These are phyloP conservation scores for Anarrhichthys ocellatus DNA, from an alignment of 2,113 vertebrate species.

Conservation along the genomic window DNA sequence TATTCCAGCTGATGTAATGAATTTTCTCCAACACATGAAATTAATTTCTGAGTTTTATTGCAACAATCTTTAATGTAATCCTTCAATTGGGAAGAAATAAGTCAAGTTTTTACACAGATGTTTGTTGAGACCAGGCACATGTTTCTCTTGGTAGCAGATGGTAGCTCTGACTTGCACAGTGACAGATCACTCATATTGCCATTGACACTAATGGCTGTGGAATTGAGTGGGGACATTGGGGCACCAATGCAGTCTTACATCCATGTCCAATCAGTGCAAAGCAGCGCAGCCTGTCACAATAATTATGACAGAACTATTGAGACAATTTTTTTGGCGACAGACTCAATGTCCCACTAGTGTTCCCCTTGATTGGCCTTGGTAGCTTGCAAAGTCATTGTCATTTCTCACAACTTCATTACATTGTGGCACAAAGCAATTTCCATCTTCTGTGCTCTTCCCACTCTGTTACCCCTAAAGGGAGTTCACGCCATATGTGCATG, in stretches of 20 bases:
- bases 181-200: conserved; percentile 70
- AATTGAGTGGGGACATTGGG: conserved; percentile 76
- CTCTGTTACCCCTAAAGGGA: conserved; percentile 74
- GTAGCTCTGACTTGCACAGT: conserved; percentile 66
- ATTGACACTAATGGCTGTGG: conserved; percentile 76
- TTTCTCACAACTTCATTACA: conserved; percentile 81
- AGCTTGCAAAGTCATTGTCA: conserved; percentile 76
- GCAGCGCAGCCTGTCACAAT: conserved; percentile 75
- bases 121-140: conserved; percentile 27
- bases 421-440: conserved; percentile 80
- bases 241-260: conserved; percentile 63
- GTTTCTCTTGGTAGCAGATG: conserved; percentile 70
- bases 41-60: neutral
- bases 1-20: neutral
- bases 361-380: conserved; percentile 79
- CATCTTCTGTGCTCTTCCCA: conserved; percentile 58
- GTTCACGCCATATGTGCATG: conserved; percentile 73
- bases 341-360: conserved; percentile 64
- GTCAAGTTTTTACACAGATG: conserved; percentile 19
- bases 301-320: conserved; percentile 77
- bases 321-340: conserved; percentile 66
- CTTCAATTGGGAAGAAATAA: neutral
- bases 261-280: conserved; percentile 74
- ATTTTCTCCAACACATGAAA: conserved; percentile 4
- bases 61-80: neutral